Conservation (phyloP, 2,797 vertebrate genomes). For the Leucoraja ocellata region DNA sequence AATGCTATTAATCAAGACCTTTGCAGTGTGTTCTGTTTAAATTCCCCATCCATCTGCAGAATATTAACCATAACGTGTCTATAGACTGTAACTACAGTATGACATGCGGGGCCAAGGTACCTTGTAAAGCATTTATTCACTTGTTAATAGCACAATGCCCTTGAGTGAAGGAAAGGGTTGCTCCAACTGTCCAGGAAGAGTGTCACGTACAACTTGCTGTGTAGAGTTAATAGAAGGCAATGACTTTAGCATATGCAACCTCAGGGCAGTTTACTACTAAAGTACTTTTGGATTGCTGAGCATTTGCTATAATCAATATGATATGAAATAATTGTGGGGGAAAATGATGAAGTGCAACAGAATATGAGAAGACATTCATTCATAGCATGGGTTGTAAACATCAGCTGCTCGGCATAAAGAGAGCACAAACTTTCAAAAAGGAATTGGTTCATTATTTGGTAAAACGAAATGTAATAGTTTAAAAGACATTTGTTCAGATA, state of each 20-base stretch:
- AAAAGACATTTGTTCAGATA: no score
- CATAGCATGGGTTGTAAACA: background rate
- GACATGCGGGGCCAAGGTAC: background rate
- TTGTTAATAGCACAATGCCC: background rate
- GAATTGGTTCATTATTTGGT: background rate
- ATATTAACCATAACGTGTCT: constrained; percentile 36
- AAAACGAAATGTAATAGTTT: no score
- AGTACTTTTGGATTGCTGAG: background rate
- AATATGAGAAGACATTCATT: background rate
- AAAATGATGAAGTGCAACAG: background rate
- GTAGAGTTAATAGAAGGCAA: background rate
- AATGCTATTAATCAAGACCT: constrained; percentile 34
- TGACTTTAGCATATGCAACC: background rate
- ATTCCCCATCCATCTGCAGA: constrained; percentile 35
- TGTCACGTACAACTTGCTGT: background rate
- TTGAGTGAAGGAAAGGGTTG: constrained; percentile 1
- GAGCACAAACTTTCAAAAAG: background rate
- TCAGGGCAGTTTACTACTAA: background rate
- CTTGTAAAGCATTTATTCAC: constrained; percentile 15
- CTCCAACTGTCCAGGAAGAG: background rate
- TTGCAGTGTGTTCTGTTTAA: constrained; percentile 28
- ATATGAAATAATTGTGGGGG: background rate
- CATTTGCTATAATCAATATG: background rate
- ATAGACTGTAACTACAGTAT: constrained; percentile 21
- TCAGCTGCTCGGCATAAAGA: no score